These are phyloP conservation scores for Triplophysa rosa DNA, from an alignment of 2,113 vertebrate genomes.

Conservation along the genomic window DNA sequence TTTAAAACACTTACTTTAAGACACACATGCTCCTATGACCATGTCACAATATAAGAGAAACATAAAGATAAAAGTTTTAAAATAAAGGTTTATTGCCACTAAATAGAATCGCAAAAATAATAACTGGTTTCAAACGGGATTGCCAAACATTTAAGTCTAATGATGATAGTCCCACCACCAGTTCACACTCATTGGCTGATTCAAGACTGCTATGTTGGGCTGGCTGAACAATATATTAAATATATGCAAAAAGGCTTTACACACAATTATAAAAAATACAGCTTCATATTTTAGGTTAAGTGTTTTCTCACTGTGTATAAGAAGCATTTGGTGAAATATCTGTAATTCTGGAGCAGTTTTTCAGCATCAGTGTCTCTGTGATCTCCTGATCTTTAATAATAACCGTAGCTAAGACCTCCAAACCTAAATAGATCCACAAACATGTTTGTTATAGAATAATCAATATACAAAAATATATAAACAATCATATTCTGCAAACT, in stretches of 20 bases:
- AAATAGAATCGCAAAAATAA: too few species aligned
- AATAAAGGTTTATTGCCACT: too few species aligned
- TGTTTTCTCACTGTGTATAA: slow-evolving; percentile 57
- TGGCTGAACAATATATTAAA: too few species aligned
- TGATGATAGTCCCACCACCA: too few species aligned
- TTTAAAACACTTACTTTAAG: neutral
- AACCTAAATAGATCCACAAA: slow-evolving; percentile 26
- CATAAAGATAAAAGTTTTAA: too few species aligned
- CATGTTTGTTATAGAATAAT: too few species aligned
- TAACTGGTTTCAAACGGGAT: too few species aligned
- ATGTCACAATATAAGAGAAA: neutral
- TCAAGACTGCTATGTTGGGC: too few species aligned
- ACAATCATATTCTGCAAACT: neutral
- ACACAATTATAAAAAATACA: neutral
- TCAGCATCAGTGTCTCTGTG: slow-evolving; percentile 44
- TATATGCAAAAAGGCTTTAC: too few species aligned
- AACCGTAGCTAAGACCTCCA: slow-evolving; percentile 45
- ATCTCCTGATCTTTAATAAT: slow-evolving; percentile 4
- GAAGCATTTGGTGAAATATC: slow-evolving; percentile 27
- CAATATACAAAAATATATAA: neutral
- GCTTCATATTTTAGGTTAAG: too few species aligned
- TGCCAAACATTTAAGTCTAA: too few species aligned
- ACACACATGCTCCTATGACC: neutral
- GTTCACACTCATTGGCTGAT: too few species aligned
- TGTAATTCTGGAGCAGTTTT: slow-evolving; percentile 57